Base-by-base conservation (phyloP, 2,797 vertebrate genomes). In the Peromyscus aztecus region DNA sequence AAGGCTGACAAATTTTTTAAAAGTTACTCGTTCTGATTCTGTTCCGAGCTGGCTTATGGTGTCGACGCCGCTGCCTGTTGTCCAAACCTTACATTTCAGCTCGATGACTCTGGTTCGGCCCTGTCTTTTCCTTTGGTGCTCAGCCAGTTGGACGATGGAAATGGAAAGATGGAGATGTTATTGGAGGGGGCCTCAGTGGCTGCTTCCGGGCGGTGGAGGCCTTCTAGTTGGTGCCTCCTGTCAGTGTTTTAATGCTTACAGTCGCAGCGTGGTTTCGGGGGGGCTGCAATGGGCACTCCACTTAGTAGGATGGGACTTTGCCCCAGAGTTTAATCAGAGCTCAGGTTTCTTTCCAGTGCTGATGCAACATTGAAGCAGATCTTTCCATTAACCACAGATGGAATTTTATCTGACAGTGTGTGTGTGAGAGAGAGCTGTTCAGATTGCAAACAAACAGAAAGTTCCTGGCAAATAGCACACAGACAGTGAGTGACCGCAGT, bases 21-120 rank as follows among this genome's bases (percentile, higher is more conserved):
- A 92, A 96, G 86, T 97, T 93, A 95, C 96, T 97, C 73, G 94
- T 96, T 88, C 83, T 65, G 88, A 73, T 37, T 94, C 2, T 9
- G 12, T 75, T 95, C 95, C 98, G 96, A 96, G 46, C 95, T 96
- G 97, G 96, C 96, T 82, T 83, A 89, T 71, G 55, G 94, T 95
- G n/a, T 92, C 59, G 17, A 49, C 0, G 27, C 59, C 49, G 94
- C 94, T 85, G 96, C 76, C 92, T 77, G 16, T 93, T 95, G 95
- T 91, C 97, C 97, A 91, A 52, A 49, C 94, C 95, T 91, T 94
- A 77, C 95, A 95, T 97, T 97, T 97, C 84, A 77, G 71, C 67
- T 0, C 1, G 77, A 86, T 94, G 96, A 97, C 80, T 96, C 84
- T 3, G 63, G 94, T 65, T 84, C 81, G 83, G 94, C 92, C 95